phyloP scores from a whole-genome alignment of 2,797 vertebrate genomes.

The Periophthalmus magnuspinnatus region DNA sequence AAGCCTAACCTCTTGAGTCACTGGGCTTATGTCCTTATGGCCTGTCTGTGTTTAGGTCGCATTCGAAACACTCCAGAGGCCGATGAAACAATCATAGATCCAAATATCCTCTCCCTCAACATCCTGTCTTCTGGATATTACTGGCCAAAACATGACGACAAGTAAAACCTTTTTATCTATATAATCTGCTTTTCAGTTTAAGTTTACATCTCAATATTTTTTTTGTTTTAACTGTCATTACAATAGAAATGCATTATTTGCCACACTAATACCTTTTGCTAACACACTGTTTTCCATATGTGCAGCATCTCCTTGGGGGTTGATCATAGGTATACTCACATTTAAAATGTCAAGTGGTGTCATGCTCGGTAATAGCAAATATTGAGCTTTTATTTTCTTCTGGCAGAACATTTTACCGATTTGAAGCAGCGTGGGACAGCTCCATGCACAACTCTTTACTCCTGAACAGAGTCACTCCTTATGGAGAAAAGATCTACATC shows the following conservation, averaged over 20 bases:
- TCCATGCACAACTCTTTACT: conserved; percentile 99
- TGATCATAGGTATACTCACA: conserved; percentile 90
- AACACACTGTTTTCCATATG: conserved; percentile 69
- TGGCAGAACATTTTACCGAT: conserved; percentile 92
- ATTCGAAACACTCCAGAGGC: conserved; percentile 96
- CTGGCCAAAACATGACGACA: conserved; percentile 91
- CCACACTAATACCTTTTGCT: conserved; percentile 31
- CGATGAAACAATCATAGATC: conserved; percentile 95
- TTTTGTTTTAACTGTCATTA: not conserved
- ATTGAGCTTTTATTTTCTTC: not conserved
- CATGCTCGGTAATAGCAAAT: conserved; percentile 5
- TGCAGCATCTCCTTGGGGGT: conserved; percentile 89
- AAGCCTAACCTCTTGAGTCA: not conserved
- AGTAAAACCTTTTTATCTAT: conserved; percentile 72
- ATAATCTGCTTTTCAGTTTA: not conserved
- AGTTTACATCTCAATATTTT: not conserved
- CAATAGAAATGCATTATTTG: not conserved
- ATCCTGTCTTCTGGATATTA: conserved; percentile 91
- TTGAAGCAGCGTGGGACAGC: conserved; percentile 96
- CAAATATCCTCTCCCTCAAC: conserved; percentile 97
- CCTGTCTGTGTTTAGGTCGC: conserved; percentile 76
- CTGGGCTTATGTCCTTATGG: not conserved
- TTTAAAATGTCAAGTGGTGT: conserved; percentile 1
- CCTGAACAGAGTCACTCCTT: conserved; percentile 96
- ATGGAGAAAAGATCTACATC: conserved; percentile 98